Evolutionary conservation across 2,888 invertebrate genomes (phyloP).

Genomic region (Mythimna loreyi): DNA sequence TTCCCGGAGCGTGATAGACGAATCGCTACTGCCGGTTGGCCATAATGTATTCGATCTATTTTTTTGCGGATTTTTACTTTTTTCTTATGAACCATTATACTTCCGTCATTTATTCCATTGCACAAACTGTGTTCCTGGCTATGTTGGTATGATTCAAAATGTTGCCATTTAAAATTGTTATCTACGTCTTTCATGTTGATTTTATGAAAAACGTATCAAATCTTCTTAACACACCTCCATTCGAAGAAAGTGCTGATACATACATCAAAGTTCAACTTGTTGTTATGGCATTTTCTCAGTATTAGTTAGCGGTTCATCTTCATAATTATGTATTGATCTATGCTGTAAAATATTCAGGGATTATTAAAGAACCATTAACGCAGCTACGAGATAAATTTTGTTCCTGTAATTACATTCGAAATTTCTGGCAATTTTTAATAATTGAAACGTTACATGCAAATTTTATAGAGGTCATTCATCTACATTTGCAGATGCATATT

Average conservation of each 20-base stretch:
- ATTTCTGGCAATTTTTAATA: background rate
- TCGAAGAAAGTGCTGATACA: slow-evolving; percentile 16
- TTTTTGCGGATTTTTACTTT: slow-evolving; percentile 36
- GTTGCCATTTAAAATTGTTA: slow-evolving; percentile 15
- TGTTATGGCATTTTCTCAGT: slow-evolving; percentile 38
- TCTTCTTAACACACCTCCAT: slow-evolving; percentile 14
- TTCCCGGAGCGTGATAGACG: slow-evolving; percentile 19
- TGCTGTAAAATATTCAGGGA: slow-evolving; percentile 41
- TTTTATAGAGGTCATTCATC: background rate
- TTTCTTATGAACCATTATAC: slow-evolving; percentile 24
- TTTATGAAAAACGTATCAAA: slow-evolving; percentile 5
- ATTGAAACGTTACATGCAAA: background rate
- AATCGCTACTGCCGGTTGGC: slow-evolving; percentile 21
- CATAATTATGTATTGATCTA: slow-evolving; percentile 23
- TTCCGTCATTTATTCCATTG: slow-evolving; percentile 7
- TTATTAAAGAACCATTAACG: slow-evolving; percentile 26
- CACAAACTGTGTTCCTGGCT: background rate
- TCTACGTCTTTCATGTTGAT: slow-evolving; percentile 28
- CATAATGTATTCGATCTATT: background rate
- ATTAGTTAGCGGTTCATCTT: slow-evolving; percentile 40
- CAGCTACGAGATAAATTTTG: background rate
- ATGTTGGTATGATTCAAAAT: slow-evolving; percentile 7
- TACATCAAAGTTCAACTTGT: slow-evolving; percentile 25
- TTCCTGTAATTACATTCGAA: background rate
- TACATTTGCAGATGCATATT: too few species aligned